Conservation (phyloP, 2,113 vertebrate species). For the Notiomystis cincta region DNA sequence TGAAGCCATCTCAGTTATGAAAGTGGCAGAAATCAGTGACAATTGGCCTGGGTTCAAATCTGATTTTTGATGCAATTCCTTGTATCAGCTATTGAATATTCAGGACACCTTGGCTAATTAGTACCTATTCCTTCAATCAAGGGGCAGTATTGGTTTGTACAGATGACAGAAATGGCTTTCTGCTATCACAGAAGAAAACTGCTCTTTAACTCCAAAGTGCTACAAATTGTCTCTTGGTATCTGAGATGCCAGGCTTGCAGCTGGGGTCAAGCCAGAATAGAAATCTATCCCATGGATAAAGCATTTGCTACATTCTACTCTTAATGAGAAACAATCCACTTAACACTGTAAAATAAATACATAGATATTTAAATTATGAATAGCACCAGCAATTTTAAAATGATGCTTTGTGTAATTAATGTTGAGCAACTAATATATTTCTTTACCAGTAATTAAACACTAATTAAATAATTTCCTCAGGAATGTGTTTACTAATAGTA, state of each 20-base stretch:
- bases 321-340: background rate
- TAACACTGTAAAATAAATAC: slow-evolving; percentile 3
- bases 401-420: slow-evolving; percentile 47
- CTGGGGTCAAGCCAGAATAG: background rate
- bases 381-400: background rate
- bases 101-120: background rate
- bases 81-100: background rate
- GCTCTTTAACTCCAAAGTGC: background rate
- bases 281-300: background rate
- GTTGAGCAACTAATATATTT: slow-evolving; percentile 27
- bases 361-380: background rate
- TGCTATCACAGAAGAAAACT: background rate
- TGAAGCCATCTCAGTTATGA: background rate
- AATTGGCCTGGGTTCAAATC: background rate
- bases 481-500: slow-evolving; percentile 52
- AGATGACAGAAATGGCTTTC: background rate
- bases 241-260: background rate
- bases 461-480: slow-evolving; percentile 49
- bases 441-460: slow-evolving; percentile 26
- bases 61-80: background rate
- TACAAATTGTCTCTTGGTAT: background rate
- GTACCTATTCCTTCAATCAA: background rate
- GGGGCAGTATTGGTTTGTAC: background rate
- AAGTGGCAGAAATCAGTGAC: background rate
- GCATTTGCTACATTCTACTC: background rate